Evolutionary conservation across 2,797 vertebrate genomes (phyloP), one percentile per base, ranked within the genome.

Genomic region (Steatocranus sp.): DNA sequence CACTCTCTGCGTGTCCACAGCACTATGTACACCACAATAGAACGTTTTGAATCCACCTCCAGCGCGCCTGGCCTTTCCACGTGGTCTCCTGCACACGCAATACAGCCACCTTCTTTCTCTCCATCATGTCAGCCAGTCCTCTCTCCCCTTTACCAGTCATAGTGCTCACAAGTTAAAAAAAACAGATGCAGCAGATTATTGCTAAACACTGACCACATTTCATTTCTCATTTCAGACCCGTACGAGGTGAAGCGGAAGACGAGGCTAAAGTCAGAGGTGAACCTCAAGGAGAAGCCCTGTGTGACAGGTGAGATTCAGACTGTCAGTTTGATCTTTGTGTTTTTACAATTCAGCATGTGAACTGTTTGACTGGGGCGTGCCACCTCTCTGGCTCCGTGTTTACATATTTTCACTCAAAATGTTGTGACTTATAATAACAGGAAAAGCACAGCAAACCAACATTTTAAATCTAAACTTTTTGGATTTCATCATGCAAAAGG

Each of bases 211-310:
- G 3, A 54, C 12, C 20, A 9, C 7, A 11, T 25, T 75, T 79
- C 38, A 11, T 46, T 77, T 90, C 32, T 43, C n/a, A 25, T 90
- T 92, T 84, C 89, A 97, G 96, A 97, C 95, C 96, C 96, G 0
- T 97, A 97, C 30, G 95, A 93, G 50, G 96, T 97, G 48, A 97
- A 96, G 36, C 88, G 96, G 58, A 97, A 97, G 88, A 94, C 93
- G 3, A 96, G 94, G 32, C 66, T 96, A 4, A 96, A 96, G 83
- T 89, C 93, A 1, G 95, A 95, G 73, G 84, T 93, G 75, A 91
- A 86, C 68, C 92, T 96, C 81, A 93, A 83, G 7, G 95, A 96
- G 11, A 93, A 93, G 25, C 61, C 95, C 7, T 92, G 90, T 83
- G 83, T 43, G 3, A 80, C 93, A 92, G 95, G 96, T 97, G 84